Conservation (phyloP, 2,888 invertebrate genomes). For the Lampropteryx suffumata region DNA sequence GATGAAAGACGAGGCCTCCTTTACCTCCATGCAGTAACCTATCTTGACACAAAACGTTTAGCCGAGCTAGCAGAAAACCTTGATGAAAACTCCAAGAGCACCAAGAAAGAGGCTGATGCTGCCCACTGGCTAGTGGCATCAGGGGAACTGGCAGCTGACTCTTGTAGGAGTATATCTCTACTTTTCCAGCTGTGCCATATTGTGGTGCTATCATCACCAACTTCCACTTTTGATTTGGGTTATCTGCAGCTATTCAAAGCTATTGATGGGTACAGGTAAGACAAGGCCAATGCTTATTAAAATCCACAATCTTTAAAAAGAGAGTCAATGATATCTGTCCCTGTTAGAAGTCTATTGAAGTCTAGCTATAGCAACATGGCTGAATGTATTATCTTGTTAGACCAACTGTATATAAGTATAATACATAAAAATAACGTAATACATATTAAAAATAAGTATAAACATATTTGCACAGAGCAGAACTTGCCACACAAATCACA, state of each 20-base stretch:
- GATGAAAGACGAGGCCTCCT: constrained; percentile 77
- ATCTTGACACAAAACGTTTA: constrained; percentile 66
- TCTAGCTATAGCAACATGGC: too few species aligned
- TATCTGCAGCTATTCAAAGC: constrained; percentile 91
- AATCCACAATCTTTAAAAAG: too few species aligned
- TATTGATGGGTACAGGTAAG: constrained; percentile 88
- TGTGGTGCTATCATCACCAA: constrained; percentile 80
- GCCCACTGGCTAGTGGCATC: constrained; percentile 85
- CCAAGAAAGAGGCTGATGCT: constrained; percentile 69
- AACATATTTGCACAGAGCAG: constrained; percentile 51
- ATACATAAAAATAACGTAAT: too few species aligned
- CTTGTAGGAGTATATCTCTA: constrained; percentile 88
- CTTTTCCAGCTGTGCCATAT: constrained; percentile 92
- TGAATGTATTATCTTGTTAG: too few species aligned
- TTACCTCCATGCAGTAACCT: constrained; percentile 80
- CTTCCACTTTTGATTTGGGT: constrained; percentile 88
- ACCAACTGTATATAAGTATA: too few species aligned
- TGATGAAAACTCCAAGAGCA: constrained; percentile 60
- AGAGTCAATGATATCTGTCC: too few species aligned
- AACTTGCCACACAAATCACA: constrained; percentile 55
- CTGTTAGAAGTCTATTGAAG: too few species aligned
- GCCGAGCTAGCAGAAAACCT: constrained; percentile 56
- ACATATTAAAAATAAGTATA: too few species aligned
- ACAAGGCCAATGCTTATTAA: too few species aligned
- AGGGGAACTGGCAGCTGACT: constrained; percentile 71